Percentiles rank a stretch among this genome's conserved stretches.
Evolutionary conservation across 2,797 vertebrate species (phyloP).

Genomic region (Siniperca scherzeri): DNA sequence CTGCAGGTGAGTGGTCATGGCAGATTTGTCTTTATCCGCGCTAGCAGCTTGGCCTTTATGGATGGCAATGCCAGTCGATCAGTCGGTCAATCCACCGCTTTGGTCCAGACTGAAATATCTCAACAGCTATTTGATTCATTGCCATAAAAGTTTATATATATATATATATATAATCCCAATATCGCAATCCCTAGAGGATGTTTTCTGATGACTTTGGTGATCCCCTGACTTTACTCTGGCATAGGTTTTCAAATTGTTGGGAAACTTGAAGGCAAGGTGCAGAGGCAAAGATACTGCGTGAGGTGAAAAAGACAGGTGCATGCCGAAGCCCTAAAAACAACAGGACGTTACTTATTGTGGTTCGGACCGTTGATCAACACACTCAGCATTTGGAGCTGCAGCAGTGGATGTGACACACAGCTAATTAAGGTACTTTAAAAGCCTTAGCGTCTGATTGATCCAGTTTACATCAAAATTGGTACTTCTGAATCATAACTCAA

Average conservation of each 20-base stretch:
- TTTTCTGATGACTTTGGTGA: too few relatives aligned
- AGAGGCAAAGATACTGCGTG: too few relatives aligned
- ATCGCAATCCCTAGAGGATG: too few relatives aligned
- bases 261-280: neutral
- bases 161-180: too few relatives aligned
- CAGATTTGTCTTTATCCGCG: neutral
- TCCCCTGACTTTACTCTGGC: neutral
- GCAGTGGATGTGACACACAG: neutral
- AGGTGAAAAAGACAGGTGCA: too few relatives aligned
- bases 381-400: neutral
- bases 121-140: neutral
- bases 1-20: too few relatives aligned
- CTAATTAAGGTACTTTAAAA: neutral
- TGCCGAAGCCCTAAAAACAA: too few relatives aligned
- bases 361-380: too few relatives aligned
- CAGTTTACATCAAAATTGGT: too few relatives aligned
- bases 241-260: neutral
- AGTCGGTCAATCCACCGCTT: neutral
- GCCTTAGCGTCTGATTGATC: neutral
- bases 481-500: too few relatives aligned
- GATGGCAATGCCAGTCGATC: neutral
- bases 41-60: neutral
- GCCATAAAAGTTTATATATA: too few relatives aligned
- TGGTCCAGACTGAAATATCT: neutral
- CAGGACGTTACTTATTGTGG: too few relatives aligned